Conservation (phyloP, 2,888 invertebrate genomes). For the Drosophila demipolita region DNA sequence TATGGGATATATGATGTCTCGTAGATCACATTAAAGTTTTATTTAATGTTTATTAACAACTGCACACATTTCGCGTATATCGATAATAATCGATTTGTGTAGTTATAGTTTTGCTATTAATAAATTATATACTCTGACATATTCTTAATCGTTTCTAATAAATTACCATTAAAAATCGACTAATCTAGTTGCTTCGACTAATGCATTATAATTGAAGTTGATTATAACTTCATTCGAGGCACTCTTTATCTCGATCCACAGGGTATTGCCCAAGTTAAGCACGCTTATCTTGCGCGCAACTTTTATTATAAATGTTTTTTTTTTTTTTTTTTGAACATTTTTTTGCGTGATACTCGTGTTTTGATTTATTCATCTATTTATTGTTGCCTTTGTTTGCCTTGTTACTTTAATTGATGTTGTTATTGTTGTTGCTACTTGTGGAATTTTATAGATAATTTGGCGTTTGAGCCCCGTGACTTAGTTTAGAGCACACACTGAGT, state of each 20-base stretch:
- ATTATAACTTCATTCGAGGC: background rate
- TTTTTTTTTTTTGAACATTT: background rate
- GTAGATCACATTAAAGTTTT: background rate
- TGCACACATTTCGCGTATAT: background rate
- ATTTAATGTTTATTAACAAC: background rate
- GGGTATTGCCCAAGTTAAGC: background rate
- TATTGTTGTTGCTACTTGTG: background rate
- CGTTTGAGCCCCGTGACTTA: slow-evolving; percentile 32
- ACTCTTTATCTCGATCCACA: background rate
- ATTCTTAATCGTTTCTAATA: background rate
- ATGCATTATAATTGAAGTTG: background rate
- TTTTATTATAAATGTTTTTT: background rate
- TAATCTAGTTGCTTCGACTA: background rate
- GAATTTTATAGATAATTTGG: slow-evolving; percentile 10
- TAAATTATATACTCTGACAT: background rate
- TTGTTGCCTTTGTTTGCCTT: slow-evolving; percentile 12
- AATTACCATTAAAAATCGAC: background rate
- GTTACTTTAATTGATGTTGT: background rate
- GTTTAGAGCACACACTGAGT: slow-evolving; percentile 4
- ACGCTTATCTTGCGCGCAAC: background rate
- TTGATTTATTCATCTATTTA: slow-evolving; percentile 43
- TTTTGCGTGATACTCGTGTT: slow-evolving; percentile 31
- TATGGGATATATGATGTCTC: background rate
- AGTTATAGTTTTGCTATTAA: background rate
- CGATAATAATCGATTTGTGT: background rate